Percentiles rank a stretch among this genome's conserved stretches.
These are phyloP conservation scores for Dipus sagitta DNA, from an alignment of 2,797 vertebrate species.

Conservation along the genomic window DNA sequence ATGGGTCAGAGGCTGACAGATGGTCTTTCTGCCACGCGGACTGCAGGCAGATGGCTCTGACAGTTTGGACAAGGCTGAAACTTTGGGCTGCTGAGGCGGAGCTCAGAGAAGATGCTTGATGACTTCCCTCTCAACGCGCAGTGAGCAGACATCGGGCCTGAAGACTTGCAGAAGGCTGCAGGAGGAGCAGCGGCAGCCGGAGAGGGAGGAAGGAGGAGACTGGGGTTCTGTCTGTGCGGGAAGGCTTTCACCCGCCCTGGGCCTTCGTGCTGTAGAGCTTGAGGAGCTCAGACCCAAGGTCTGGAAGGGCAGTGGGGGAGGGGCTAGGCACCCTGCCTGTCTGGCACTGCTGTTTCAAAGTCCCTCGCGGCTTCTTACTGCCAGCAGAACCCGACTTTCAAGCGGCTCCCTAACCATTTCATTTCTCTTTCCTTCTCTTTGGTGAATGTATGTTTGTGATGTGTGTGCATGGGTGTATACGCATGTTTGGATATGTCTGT, in stretches of 20 bases:
- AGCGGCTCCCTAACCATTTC: no score
- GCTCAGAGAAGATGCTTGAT: slow-evolving; percentile 83
- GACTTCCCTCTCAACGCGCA: slow-evolving; percentile 71
- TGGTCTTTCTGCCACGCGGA: slow-evolving; percentile 86
- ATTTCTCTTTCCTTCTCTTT: no score
- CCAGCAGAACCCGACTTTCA: not conserved
- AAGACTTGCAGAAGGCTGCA: slow-evolving; percentile 66
- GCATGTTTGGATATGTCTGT: not conserved
- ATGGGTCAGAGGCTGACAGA: slow-evolving; percentile 89
- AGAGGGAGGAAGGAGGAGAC: not conserved
- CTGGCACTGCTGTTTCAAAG: not conserved
- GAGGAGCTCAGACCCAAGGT: no score
- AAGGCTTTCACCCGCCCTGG: not conserved
- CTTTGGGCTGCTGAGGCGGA: slow-evolving; percentile 84
- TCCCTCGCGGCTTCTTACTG: not conserved
- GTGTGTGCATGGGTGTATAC: not conserved
- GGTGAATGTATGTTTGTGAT: not conserved
- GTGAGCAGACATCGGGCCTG: slow-evolving; percentile 68
- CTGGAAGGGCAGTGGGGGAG: not conserved
- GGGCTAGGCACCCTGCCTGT: not conserved
- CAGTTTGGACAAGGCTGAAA: slow-evolving; percentile 88
- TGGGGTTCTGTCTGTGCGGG: not conserved
- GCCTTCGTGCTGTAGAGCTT: not conserved
- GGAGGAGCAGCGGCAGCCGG: slow-evolving; percentile 25
- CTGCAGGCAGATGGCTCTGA: slow-evolving; percentile 88